Percentiles rank a stretch among this genome's conserved stretches.
Evolutionary conservation across 2,888 invertebrate genomes (phyloP).

Genomic region (Uloborus plumipes): DNA sequence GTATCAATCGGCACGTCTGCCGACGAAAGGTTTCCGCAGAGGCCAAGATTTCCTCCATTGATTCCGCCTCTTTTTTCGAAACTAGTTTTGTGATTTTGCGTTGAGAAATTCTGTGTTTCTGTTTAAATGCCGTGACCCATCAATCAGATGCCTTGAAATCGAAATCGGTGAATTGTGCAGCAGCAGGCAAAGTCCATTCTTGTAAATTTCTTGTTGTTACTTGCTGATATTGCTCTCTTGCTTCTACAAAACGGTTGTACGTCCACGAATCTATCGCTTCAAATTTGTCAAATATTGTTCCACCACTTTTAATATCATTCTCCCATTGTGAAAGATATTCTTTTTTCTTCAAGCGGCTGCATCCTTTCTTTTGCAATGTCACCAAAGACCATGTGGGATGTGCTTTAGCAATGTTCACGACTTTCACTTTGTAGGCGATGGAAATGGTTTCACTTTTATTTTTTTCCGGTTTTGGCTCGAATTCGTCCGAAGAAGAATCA

Average conservation of each 20-base stretch:
- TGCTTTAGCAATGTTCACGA: background rate
- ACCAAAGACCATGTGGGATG: background rate
- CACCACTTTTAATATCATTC: no score
- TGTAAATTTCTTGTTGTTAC: no score
- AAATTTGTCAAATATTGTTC: no score
- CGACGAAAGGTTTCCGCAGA: background rate
- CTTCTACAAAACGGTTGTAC: no score
- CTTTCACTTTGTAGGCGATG: background rate
- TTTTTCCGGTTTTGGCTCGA: background rate
- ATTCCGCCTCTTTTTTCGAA: background rate
- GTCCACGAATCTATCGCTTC: no score
- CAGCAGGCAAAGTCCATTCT: no score
- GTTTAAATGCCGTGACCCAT: background rate
- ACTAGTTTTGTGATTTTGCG: background rate
- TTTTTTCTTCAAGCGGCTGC: background rate
- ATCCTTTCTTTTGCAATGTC: background rate
- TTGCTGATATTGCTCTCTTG: no score
- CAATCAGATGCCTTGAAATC: background rate
- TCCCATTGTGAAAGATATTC: no score
- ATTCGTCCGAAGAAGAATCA: background rate
- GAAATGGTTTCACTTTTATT: background rate
- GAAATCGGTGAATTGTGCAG: background rate
- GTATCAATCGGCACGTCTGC: background rate
- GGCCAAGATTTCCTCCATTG: background rate
- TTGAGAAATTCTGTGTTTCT: constrained; percentile 1